Evolutionary conservation across 2,113 vertebrate species (phyloP), one percentile per base, ranked within the genome.

Genomic region (Ptyas mucosa): DNA sequence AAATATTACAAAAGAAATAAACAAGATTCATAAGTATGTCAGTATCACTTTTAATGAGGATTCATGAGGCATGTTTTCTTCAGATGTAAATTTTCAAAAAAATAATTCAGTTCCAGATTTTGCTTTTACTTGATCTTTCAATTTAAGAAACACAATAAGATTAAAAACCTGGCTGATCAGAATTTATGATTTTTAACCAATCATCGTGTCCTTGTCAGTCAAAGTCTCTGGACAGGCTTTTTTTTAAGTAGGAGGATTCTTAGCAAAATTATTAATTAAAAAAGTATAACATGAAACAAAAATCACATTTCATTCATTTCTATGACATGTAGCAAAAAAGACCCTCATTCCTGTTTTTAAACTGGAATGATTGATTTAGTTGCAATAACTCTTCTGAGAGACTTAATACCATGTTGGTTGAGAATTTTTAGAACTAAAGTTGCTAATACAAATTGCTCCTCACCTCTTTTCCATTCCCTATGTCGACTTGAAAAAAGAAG

Each of bases 91-190:
- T 94, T 94, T 96, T 93, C 51, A 91, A 95, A 92, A 95, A 92
- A 85, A 95, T 91, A 52, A 26, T 89, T 95, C 86, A 89, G 87
- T 94, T 95, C 91, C 92, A 61, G 94, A 94, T 97, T 97, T 96
- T 51, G 93, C 87, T 94, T 94, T 93, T 87, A 75, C 94, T 93
- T 91, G 94, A 93, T 96, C 94, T 93, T 95, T 96, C 95, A 94
- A 90, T 93, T 94, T 95, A 90, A 91, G 93, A 24, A 85, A 89
- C 90, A 94, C 96, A 93, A 89, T 3, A 14, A 14, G 43, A 26
- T 61, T 94, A 95, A 94, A 93, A 92, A 86, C 53, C 94, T 94
- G 69, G 18, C 95, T 95, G 90, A 93, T 57, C 92, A 96, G 88
- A 93, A 88, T 54, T 0, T 0, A 91, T 85, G 90, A 94, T 91